Percentiles rank a stretch among this genome's conserved stretches.
Conservation (phyloP, 1,140 invertebrate species). For the Physella acuta region DNA sequence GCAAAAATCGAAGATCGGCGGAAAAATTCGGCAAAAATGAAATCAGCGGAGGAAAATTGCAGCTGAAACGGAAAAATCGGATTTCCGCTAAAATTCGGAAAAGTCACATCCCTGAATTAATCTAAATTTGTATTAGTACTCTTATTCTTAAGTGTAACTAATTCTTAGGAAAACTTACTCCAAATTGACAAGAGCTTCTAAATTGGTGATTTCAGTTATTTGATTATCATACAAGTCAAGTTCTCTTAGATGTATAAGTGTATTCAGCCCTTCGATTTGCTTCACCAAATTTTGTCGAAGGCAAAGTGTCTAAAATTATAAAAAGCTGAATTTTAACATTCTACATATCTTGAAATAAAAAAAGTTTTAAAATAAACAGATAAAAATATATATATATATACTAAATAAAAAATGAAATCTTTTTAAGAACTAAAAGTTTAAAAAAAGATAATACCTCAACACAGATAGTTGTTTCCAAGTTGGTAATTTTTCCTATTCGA, state of each 20-base stretch:
- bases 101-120: too few relatives aligned
- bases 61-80: too few relatives aligned
- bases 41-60: too few relatives aligned
- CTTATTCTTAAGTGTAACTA: neutral
- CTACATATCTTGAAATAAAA: too few relatives aligned
- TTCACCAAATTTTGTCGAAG: slow-evolving; percentile 94
- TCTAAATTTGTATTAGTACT: neutral
- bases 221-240: slow-evolving; percentile 96
- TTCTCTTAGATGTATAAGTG: slow-evolving; percentile 64
- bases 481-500: slow-evolving; percentile 62
- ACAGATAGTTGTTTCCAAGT: slow-evolving; percentile 48
- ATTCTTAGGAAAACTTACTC: slow-evolving; percentile 69
- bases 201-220: slow-evolving; percentile 54
- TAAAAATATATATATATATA: too few relatives aligned
- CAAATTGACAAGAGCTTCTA: slow-evolving; percentile 69
- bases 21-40: too few relatives aligned
- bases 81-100: too few relatives aligned
- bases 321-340: too few relatives aligned
- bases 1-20: too few relatives aligned
- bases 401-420: neutral
- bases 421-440: neutral
- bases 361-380: too few relatives aligned
- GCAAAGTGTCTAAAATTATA: slow-evolving; percentile 69
- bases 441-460: slow-evolving; percentile 39
- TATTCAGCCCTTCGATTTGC: slow-evolving; percentile 70